Base-by-base conservation (phyloP, 2,113 vertebrate genomes). In the Gallinago undulata region DNA sequence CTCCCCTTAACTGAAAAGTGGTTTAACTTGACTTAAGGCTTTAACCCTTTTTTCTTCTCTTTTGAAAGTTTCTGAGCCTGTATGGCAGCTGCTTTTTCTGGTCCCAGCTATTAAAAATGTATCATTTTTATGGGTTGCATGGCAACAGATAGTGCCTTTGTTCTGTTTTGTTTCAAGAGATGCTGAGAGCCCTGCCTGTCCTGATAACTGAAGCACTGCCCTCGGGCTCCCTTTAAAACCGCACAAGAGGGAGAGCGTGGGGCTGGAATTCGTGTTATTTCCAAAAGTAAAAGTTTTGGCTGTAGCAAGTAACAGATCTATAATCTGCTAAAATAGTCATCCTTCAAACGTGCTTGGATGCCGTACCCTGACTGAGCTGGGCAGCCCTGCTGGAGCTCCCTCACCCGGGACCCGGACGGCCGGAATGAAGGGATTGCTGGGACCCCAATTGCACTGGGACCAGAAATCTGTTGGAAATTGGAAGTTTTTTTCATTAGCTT, bases 121-220 rank as follows among this genome's bases (percentile, higher is more conserved):
- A 84, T 94, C 63, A 77, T 89, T 96, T 96, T 93, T 96, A 89
- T 89, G 82, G 80, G 96, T 97, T 94, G 96, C 95, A 62, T 95
- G 91, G 97, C 95, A 97, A 97, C 95, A 86, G 87, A 95, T 48
- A 89, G 94, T 94, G 73, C 63, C 73, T 96, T 95, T 95, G 88
- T 97, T 97, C 94, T 94, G 75, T 82, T 96, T 92, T 89, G 96
- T 94, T 92, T 94, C 91, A 96, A 83, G 94, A 97, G 95, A 93
- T 90, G 93, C 96, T 90, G 94, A 95, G 88, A 87, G 83, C 87
- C 67, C 93, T 84, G 70, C 85, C 86, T 91, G 91, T 94, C 93
- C 75, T 73, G 78, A 50, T 73, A 88, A 96, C 86, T 76, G 69
- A 97, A 92, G 88, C 80, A 72, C 62, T 96, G 48, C 93, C 94